Conservation (phyloP, 2,113 vertebrate genomes). For the Triplophysa rosa region DNA sequence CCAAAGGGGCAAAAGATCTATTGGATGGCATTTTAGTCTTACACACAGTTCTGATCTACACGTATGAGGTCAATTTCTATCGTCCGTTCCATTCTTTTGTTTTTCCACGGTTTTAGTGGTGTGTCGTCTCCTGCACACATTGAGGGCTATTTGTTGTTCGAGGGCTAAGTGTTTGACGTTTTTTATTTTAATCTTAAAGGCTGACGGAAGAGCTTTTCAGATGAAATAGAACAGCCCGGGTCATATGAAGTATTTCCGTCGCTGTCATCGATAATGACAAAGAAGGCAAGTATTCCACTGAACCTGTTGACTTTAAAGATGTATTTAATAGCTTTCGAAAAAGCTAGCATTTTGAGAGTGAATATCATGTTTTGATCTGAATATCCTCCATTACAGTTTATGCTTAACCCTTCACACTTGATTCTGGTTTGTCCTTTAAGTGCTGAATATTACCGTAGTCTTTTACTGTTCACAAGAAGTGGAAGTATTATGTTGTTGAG, state of each 20-base stretch:
- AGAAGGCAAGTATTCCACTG: background rate
- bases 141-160: background rate
- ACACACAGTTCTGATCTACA: background rate
- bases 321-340: background rate
- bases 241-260: too few relatives aligned
- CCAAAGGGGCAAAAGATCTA: slow-evolving; percentile 1
- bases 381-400: background rate
- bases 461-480: background rate
- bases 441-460: background rate
- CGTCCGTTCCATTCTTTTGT: background rate
- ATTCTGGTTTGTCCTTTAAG: background rate
- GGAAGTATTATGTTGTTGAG: background rate
- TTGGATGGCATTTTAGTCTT: background rate
- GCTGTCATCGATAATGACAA: background rate
- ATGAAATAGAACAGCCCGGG: too few relatives aligned
- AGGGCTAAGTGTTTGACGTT: background rate
- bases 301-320: background rate
- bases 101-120: background rate
- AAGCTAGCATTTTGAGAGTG: too few relatives aligned
- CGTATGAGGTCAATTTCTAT: background rate
- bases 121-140: background rate
- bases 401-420: background rate
- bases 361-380: background rate
- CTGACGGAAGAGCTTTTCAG: background rate
- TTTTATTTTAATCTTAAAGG: background rate